Conservation (phyloP, 2,888 invertebrate genomes). For the Drosophila prostipennis region DNA sequence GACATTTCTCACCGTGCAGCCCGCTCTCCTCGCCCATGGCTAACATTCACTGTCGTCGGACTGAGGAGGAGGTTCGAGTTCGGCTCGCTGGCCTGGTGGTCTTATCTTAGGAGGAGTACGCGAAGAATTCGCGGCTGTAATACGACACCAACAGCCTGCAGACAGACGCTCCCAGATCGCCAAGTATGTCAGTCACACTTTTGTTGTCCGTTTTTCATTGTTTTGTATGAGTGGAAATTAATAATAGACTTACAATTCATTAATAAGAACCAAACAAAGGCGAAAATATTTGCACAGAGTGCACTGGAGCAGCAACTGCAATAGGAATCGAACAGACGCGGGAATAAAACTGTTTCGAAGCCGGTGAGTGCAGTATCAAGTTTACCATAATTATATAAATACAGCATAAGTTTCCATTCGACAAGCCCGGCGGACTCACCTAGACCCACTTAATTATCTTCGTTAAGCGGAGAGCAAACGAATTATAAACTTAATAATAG, state of each 20-base stretch:
- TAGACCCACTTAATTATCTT: slow-evolving; percentile 72
- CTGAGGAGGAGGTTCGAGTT: slow-evolving; percentile 40
- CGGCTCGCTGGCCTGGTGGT: slow-evolving; percentile 30
- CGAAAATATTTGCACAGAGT: slow-evolving; percentile 20
- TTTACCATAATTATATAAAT: slow-evolving; percentile 56
- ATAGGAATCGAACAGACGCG: not conserved
- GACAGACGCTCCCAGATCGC: slow-evolving; percentile 65
- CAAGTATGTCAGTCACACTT: slow-evolving; percentile 57
- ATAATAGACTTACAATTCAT: slow-evolving; percentile 30
- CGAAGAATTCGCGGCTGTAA: slow-evolving; percentile 59
- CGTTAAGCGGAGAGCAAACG: slow-evolving; percentile 35
- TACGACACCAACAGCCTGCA: slow-evolving; percentile 41
- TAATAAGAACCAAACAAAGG: slow-evolving; percentile 37
- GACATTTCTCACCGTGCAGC: slow-evolving; percentile 33
- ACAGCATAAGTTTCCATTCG: slow-evolving; percentile 62
- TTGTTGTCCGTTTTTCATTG: slow-evolving; percentile 39
- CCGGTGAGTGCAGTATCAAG: slow-evolving; percentile 29
- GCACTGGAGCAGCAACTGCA: slow-evolving; percentile 15
- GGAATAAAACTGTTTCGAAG: not conserved
- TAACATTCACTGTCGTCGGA: slow-evolving; percentile 1
- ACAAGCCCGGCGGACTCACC: slow-evolving; percentile 44
- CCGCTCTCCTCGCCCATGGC: slow-evolving; percentile 27
- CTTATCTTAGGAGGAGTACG: slow-evolving; percentile 65
- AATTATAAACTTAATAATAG: slow-evolving; percentile 34
- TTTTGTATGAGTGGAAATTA: slow-evolving; percentile 20